A percentile compares a stretch with the other conserved stretches of the same genome.
phyloP scores from a whole-genome alignment of 53 echinoderm and acorn worm species.

The Arbacia lixula region DNA sequence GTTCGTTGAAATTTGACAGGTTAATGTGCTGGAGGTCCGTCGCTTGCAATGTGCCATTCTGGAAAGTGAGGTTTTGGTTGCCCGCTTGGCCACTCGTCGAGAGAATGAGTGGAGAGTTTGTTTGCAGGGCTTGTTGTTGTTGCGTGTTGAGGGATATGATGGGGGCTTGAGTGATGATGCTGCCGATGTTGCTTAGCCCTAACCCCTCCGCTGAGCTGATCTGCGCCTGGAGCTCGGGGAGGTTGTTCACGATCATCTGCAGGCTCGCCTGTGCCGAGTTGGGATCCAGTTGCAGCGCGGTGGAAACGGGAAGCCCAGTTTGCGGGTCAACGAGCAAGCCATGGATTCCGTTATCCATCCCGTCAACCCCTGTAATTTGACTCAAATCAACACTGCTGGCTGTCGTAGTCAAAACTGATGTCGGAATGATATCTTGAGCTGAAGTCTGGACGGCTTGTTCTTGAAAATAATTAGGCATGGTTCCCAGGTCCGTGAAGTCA shows the following conservation, averaged over 20 bases:
- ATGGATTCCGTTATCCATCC: constrained; percentile 36
- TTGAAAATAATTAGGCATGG: constrained; percentile 19
- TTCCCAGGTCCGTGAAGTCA: constrained; percentile 20
- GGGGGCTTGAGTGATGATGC: constrained; percentile 39
- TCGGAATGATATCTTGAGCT: constrained; percentile 17
- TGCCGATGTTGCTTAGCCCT: constrained; percentile 6
- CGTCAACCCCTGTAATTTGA: constrained; percentile 77
- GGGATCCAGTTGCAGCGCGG: constrained; percentile 48
- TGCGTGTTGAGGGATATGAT: constrained; percentile 36
- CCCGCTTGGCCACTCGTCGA: neutral
- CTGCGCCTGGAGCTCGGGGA: constrained; percentile 51
- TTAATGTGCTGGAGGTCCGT: constrained; percentile 47
- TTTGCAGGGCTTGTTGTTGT: constrained; percentile 46
- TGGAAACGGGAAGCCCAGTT: constrained; percentile 83
- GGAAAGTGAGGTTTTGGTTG: constrained; percentile 49
- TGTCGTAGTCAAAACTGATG: constrained; percentile 52
- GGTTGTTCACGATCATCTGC: constrained; percentile 75
- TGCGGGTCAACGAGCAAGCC: constrained; percentile 90
- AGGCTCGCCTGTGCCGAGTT: constrained; percentile 57
- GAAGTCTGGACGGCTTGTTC: constrained; percentile 43
- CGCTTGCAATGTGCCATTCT: constrained; percentile 35
- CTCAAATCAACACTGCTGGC: constrained; percentile 67
- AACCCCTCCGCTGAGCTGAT: constrained; percentile 26
- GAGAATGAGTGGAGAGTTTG: constrained; percentile 51
- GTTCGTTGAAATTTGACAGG: constrained; percentile 53